These are phyloP conservation scores for Rhabdomys dilectus DNA, from an alignment of 2,113 vertebrate genomes.

Conservation along the genomic window DNA sequence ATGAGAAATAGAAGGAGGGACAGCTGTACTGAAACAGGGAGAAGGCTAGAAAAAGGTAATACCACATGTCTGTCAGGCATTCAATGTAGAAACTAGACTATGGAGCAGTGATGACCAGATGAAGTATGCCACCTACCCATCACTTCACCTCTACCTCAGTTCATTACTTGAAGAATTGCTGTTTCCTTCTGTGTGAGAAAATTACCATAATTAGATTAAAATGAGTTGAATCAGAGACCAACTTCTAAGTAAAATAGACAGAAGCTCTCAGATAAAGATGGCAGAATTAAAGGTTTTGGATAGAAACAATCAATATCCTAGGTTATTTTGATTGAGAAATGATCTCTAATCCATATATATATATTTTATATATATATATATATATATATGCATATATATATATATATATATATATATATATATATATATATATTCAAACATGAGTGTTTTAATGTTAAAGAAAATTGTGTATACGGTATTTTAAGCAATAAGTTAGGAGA, in stretches of 20 bases:
- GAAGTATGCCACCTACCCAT: background rate
- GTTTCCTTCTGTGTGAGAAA: background rate
- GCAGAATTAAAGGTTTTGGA: background rate
- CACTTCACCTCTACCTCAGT: fast-evolving
- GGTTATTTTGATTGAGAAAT: background rate
- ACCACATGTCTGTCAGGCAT: background rate
- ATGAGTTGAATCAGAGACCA: background rate
- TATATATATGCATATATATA: too few species aligned
- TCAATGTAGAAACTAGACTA: background rate
- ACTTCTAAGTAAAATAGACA: background rate
- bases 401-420: too few species aligned
- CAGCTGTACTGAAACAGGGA: background rate
- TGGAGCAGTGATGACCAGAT: too few species aligned
- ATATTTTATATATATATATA: too few species aligned
- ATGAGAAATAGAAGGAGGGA: background rate
- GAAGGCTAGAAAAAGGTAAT: background rate
- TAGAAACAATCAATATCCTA: background rate
- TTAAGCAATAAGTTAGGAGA: background rate
- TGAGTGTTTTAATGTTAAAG: background rate
- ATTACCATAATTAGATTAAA: background rate
- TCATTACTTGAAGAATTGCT: background rate
- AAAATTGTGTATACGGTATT: background rate
- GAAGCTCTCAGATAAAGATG: background rate
- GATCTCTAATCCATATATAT: background rate
- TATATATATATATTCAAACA: background rate